A percentile compares a stretch with the other conserved stretches of the same genome.
Evolutionary conservation across 2,113 vertebrate species (phyloP).

Genomic region (Xyliphius kryptos): DNA sequence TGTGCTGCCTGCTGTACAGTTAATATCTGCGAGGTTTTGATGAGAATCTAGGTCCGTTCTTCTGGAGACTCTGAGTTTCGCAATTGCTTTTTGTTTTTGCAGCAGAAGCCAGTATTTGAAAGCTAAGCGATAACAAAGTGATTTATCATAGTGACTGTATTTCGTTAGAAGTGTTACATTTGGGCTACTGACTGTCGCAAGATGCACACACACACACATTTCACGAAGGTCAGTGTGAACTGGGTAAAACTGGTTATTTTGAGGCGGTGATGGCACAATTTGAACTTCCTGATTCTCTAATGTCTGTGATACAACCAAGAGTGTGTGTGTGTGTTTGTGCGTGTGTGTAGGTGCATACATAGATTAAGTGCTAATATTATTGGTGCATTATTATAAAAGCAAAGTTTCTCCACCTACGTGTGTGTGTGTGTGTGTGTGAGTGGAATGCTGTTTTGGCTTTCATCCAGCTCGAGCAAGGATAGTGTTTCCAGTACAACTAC

Average conservation of each 20-base stretch:
- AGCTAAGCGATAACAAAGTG: not conserved
- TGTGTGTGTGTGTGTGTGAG: no score
- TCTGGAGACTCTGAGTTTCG: no score
- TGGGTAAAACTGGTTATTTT: slow-evolving; percentile 35
- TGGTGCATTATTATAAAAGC: no score
- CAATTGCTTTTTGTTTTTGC: no score
- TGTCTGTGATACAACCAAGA: no score
- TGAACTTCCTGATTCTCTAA: slow-evolving; percentile 9
- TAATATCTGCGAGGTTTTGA: no score
- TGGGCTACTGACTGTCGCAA: not conserved
- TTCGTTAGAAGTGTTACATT: not conserved
- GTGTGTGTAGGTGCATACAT: no score
- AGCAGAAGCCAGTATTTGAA: not conserved
- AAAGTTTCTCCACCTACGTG: no score
- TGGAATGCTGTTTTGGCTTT: slow-evolving; percentile 78
- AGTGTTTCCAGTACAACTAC: slow-evolving; percentile 41
- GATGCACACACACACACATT: not conserved
- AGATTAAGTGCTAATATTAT: no score
- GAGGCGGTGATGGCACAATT: slow-evolving; percentile 6
- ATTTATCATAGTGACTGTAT: not conserved
- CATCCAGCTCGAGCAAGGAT: slow-evolving; percentile 48
- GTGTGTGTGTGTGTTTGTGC: no score
- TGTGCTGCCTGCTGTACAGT: no score
- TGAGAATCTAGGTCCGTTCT: no score
- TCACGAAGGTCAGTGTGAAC: slow-evolving; percentile 18